Conservation (phyloP, 2,797 vertebrate species). For the Rousettus madagascariensis region DNA sequence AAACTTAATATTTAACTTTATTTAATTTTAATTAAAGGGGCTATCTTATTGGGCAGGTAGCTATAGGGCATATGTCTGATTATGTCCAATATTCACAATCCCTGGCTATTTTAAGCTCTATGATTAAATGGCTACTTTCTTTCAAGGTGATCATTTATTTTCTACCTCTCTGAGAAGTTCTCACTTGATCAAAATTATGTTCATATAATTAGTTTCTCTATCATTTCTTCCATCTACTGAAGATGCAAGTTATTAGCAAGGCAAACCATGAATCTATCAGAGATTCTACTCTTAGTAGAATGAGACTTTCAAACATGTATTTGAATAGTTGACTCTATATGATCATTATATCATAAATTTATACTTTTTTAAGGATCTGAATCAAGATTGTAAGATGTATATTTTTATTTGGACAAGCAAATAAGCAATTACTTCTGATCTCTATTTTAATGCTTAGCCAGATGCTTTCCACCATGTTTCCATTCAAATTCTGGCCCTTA, state of each 20-base stretch:
- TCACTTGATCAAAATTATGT: conserved; percentile 23
- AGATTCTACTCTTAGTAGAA: conserved; percentile 16
- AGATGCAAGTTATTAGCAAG: conserved; percentile 35
- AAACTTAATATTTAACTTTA: conserved; percentile 43
- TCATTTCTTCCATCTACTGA: conserved; percentile 15
- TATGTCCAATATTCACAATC: conserved; percentile 33
- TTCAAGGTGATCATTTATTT: background rate
- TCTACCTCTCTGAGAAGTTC: background rate
- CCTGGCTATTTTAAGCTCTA: conserved; percentile 30
- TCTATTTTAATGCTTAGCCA: background rate
- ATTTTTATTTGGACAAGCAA: background rate
- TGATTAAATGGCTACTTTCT: conserved; percentile 48
- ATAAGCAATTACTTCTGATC: conserved; percentile 41
- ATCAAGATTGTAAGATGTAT: background rate
- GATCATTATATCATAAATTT: conserved; percentile 12
- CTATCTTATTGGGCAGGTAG: conserved; percentile 12
- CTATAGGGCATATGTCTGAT: background rate
- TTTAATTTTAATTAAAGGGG: conserved; percentile 57
- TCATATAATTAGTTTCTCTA: conserved; percentile 36
- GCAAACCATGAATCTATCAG: background rate
- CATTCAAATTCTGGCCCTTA: background rate
- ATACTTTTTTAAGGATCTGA: background rate
- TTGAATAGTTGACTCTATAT: conserved; percentile 5
- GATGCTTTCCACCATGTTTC: conserved; percentile 3
- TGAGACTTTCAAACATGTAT: background rate